Evolutionary conservation across 2,888 invertebrate species (phyloP).

Genomic region (Busseola fusca): DNA sequence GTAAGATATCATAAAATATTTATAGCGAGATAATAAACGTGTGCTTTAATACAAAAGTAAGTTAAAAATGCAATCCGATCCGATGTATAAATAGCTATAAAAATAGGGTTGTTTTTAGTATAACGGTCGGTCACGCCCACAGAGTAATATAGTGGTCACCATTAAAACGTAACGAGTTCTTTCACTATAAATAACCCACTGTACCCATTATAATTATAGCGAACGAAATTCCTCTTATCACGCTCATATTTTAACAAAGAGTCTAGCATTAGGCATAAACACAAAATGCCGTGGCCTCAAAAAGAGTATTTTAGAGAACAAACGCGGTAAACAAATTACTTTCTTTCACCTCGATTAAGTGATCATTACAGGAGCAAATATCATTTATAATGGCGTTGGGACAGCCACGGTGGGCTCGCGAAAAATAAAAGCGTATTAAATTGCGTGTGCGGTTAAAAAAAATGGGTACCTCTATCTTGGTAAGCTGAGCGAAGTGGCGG

Average conservation of each 20-base stretch:
- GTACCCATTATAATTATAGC: constrained; percentile 83
- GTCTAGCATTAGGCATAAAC: constrained; percentile 81
- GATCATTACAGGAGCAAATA: constrained; percentile 82
- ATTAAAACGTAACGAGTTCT: constrained; percentile 84
- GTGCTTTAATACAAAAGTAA: constrained; percentile 52
- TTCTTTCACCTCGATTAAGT: constrained; percentile 84
- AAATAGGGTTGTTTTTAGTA: constrained; percentile 74
- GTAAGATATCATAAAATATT: constrained; percentile 58
- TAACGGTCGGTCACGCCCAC: constrained; percentile 76
- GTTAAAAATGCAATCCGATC: constrained; percentile 65
- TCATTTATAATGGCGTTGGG: constrained; percentile 75
- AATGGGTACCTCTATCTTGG: constrained; percentile 49
- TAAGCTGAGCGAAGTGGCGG: constrained; percentile 69
- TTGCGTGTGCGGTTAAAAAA: constrained; percentile 80
- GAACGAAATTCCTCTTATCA: constrained; percentile 86
- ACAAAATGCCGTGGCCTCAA: constrained; percentile 69
- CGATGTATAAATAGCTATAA: constrained; percentile 70
- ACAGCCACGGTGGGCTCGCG: constrained; percentile 66
- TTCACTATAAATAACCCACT: constrained; percentile 82
- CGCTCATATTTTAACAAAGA: constrained; percentile 83
- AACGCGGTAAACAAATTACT: constrained; percentile 73
- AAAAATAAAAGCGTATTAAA: constrained; percentile 80
- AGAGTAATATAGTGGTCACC: constrained; percentile 86
- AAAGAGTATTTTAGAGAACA: constrained; percentile 66
- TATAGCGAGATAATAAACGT: constrained; percentile 54